These are phyloP conservation scores for Archilochus colubris DNA, from an alignment of 2,113 vertebrate genomes.

Conservation along the genomic window DNA sequence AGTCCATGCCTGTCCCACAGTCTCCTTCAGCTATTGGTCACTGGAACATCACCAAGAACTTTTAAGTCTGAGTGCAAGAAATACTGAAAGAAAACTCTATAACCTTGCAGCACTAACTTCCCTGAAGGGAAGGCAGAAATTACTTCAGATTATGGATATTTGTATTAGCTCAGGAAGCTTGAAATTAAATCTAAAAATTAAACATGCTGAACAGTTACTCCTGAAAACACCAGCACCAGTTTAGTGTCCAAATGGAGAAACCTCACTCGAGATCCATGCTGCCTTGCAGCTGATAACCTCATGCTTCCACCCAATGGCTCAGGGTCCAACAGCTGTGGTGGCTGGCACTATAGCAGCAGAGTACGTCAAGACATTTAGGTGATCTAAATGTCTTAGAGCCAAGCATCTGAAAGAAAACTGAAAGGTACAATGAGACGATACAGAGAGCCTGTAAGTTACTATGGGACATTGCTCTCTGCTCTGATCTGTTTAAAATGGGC, in stretches of 20 bases:
- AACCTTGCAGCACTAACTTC: background rate
- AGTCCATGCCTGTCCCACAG: background rate
- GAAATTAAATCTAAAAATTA: background rate
- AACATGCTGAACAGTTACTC: background rate
- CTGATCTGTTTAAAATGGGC: background rate
- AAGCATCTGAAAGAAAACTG: no score
- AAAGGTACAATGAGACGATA: background rate
- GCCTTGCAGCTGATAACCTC: fast-evolving
- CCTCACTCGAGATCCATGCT: background rate
- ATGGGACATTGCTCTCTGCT: background rate
- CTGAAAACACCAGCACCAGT: background rate
- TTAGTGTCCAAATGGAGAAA: background rate
- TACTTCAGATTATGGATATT: background rate
- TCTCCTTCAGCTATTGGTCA: background rate
- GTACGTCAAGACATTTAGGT: background rate
- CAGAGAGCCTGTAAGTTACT: background rate
- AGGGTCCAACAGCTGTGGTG: fast-evolving
- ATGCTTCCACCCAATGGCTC: fast-evolving
- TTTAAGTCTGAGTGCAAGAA: background rate
- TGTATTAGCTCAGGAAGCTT: background rate
- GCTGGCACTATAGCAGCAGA: background rate
- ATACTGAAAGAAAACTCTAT: background rate
- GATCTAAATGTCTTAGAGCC: background rate
- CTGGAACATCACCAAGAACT: background rate
- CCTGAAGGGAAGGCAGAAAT: background rate